phyloP scores from a whole-genome alignment of 2,888 invertebrate species.

The Tinea pellionella region DNA sequence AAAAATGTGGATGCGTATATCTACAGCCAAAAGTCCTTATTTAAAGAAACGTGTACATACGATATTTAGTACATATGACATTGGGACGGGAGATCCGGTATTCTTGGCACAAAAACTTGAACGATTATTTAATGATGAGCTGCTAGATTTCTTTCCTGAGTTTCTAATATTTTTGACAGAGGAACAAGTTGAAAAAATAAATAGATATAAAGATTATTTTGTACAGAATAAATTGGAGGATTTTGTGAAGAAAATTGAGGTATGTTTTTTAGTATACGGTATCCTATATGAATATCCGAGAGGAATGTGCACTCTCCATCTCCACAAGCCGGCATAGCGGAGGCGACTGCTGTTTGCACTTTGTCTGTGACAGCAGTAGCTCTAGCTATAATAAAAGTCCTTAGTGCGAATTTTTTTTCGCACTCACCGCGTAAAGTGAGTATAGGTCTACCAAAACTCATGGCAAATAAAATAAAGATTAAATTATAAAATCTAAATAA shows the following conservation, averaged over 20 bases:
- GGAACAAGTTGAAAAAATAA: conserved; percentile 40
- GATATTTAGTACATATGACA: conserved; percentile 31
- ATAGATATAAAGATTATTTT: conserved; percentile 44
- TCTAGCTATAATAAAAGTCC: too few species aligned
- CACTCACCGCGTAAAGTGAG: too few species aligned
- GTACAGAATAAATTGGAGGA: conserved; percentile 30
- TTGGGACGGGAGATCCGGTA: too few species aligned
- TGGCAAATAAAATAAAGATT: too few species aligned
- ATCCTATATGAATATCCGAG: too few species aligned
- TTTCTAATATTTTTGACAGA: conserved; percentile 46
- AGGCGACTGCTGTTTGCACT: too few species aligned
- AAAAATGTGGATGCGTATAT: conserved; percentile 29
- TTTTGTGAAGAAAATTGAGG: conserved; percentile 40
- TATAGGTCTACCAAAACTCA: too few species aligned
- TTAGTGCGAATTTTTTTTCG: too few species aligned
- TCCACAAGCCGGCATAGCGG: too few species aligned
- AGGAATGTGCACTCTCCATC: too few species aligned
- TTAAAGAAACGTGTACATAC: conserved; percentile 28
- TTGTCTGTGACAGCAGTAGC: too few species aligned
- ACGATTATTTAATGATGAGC: conserved; percentile 25
- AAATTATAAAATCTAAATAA: too few species aligned
- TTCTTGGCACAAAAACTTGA: conserved; percentile 29
- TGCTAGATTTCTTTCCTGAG: conserved; percentile 41
- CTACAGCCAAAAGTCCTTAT: conserved; percentile 15
- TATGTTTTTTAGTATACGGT: conserved; percentile 18